Evolutionary conservation across 2,113 vertebrate species (phyloP).

Genomic region (Mixornis gularis): DNA sequence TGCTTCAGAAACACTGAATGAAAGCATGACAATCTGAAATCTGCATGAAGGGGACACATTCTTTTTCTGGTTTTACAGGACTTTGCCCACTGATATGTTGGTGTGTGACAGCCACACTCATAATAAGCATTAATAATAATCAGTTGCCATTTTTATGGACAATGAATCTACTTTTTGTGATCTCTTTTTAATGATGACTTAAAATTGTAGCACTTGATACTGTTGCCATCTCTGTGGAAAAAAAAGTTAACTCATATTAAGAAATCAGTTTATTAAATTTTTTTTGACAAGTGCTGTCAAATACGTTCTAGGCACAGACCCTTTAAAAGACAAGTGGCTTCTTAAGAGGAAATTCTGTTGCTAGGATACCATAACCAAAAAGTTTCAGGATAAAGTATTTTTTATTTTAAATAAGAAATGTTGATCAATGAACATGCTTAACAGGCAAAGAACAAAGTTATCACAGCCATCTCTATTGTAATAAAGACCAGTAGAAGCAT

Average conservation of each 20-base stretch:
- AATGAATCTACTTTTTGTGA: neutral
- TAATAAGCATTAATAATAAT: neutral
- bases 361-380: constrained; percentile 38
- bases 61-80: neutral
- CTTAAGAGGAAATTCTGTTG: constrained; percentile 39
- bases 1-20: neutral
- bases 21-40: neutral
- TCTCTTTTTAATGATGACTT: neutral
- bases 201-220: neutral
- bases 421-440: constrained; percentile 50
- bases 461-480: constrained; percentile 13
- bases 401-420: constrained; percentile 46
- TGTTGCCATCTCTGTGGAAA: neutral
- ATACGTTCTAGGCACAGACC: neutral
- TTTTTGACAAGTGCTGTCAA: constrained; percentile 8
- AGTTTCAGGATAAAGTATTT: constrained; percentile 33
- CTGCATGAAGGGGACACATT: neutral
- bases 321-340: constrained; percentile 44
- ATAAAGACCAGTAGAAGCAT: neutral
- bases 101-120: neutral
- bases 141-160: neutral
- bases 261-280: constrained; percentile 1
- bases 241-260: neutral
- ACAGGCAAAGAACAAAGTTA: constrained; percentile 38
- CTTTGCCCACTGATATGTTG: neutral